Conservation (phyloP, 2,888 invertebrate genomes). For the Lycocerus yunnanus region DNA sequence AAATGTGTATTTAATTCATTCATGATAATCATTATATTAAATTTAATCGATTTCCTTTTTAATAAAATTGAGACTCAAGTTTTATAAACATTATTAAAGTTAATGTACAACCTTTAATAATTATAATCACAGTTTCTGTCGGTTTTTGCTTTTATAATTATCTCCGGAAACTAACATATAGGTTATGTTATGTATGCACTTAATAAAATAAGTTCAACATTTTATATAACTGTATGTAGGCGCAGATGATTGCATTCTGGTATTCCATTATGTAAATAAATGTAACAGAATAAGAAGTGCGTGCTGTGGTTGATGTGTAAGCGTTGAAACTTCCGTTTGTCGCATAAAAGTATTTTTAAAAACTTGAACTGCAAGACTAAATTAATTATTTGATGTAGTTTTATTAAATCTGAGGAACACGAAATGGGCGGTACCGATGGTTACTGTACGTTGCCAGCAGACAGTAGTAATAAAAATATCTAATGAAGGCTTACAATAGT, state of each 20-base stretch:
- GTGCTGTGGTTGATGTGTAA: slow-evolving; percentile 16
- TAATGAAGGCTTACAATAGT: slow-evolving; percentile 9
- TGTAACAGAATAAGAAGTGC: slow-evolving; percentile 9
- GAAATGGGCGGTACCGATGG: slow-evolving; percentile 24
- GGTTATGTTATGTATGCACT: background rate
- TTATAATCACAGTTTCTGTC: background rate
- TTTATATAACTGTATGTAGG: background rate
- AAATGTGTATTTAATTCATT: background rate
- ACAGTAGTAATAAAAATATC: slow-evolving; percentile 20
- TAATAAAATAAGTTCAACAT: background rate
- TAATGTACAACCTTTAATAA: background rate
- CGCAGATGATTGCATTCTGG: background rate
- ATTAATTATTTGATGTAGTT: slow-evolving; percentile 21
- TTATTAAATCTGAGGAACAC: slow-evolving; percentile 21
- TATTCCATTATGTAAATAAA: slow-evolving; percentile 10
- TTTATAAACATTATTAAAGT: background rate
- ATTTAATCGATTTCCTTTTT: background rate
- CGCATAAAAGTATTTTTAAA: background rate
- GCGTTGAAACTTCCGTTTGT: slow-evolving; percentile 1
- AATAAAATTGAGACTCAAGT: background rate
- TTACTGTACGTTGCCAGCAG: slow-evolving; percentile 19
- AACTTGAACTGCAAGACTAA: background rate
- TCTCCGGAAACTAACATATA: background rate
- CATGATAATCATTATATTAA: background rate
- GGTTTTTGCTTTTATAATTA: background rate